A percentile compares a stretch with the other conserved stretches of the same genome.
These are phyloP conservation scores for Botia kubotai DNA, from an alignment of 2,797 vertebrate genomes.

Conservation along the genomic window DNA sequence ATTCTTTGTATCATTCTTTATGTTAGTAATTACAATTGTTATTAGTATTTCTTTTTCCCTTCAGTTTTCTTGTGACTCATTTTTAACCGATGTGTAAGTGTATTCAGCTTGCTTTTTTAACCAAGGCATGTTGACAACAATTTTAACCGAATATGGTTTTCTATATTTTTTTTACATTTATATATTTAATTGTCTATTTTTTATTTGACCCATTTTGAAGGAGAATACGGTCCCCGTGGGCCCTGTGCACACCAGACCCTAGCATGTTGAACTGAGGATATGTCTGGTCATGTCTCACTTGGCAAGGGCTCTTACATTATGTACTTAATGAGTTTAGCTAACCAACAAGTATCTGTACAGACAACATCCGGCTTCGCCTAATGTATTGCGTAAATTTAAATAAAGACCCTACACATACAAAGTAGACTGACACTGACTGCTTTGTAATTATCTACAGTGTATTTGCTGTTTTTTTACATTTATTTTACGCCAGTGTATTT, in stretches of 20 bases:
- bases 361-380: not conserved
- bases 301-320: conserved; percentile 32
- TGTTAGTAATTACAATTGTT: too few relatives aligned
- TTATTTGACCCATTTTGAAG: not conserved
- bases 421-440: not conserved
- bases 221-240: not conserved
- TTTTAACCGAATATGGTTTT: not conserved
- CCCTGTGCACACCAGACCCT: conserved; percentile 2
- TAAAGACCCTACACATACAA: not conserved
- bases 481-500: not conserved
- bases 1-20: not conserved
- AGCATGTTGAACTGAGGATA: conserved; percentile 43
- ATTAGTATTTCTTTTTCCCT: not conserved
- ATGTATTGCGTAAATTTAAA: not conserved
- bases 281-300: conserved; percentile 55
- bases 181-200: not conserved
- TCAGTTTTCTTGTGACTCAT: not conserved
- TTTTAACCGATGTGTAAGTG: not conserved
- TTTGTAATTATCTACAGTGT: not conserved
- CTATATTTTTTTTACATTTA: not conserved
- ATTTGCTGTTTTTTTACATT: not conserved
- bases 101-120: not conserved
- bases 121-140: not conserved
- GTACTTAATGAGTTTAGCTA: conserved; percentile 25
- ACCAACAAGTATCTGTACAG: not conserved